These are phyloP conservation scores for Chroicocephalus ridibundus DNA, from an alignment of 2,113 vertebrate genomes.

Conservation along the genomic window DNA sequence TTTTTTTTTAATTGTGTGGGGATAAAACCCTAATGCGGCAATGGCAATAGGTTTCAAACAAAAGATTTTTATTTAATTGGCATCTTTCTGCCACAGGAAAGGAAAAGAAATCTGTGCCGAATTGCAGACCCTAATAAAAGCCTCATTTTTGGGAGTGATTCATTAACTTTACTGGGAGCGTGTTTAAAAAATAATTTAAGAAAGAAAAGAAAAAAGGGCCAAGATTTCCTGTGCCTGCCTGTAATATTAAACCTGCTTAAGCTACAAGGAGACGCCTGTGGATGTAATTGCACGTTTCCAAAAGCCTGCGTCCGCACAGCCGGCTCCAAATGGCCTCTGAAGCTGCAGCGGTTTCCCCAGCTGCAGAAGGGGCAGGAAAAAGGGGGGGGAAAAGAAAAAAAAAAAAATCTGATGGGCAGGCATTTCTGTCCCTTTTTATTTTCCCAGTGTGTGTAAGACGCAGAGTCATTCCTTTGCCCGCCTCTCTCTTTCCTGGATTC, in stretches of 20 bases:
- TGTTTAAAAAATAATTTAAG: slow-evolving; percentile 49
- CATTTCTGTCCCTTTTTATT: slow-evolving; percentile 15
- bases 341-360: slow-evolving; percentile 30
- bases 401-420: background rate
- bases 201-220: slow-evolving; percentile 33
- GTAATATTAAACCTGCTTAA: slow-evolving; percentile 63
- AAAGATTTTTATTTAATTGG: slow-evolving; percentile 1
- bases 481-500: background rate
- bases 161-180: slow-evolving; percentile 29
- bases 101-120: background rate
- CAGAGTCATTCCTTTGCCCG: background rate
- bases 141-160: background rate
- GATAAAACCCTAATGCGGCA: background rate
- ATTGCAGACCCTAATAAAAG: slow-evolving; percentile 30
- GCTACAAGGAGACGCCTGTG: slow-evolving; percentile 57
- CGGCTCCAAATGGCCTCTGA: background rate
- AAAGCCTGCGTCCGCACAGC: background rate
- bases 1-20: background rate
- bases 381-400: background rate
- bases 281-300: slow-evolving; percentile 63
- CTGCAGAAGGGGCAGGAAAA: slow-evolving; percentile 23
- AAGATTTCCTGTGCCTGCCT: slow-evolving; percentile 62
- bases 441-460: background rate
- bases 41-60: background rate
- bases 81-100: slow-evolving; percentile 31